phyloP scores from a whole-genome alignment of 2,797 vertebrate genomes.

The Rhinogobio ventralis region DNA sequence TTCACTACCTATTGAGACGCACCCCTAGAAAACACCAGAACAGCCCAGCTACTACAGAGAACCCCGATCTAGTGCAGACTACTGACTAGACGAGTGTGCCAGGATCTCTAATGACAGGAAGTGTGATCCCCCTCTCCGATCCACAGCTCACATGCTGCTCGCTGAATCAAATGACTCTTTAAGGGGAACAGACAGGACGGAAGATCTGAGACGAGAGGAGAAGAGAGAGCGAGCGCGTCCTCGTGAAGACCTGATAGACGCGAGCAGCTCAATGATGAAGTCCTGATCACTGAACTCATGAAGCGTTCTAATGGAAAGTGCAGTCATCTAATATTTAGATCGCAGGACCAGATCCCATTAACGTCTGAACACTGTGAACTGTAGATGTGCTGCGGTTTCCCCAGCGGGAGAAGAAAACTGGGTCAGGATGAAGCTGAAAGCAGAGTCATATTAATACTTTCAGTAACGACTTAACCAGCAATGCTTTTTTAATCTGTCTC shows the following conservation, averaged over 20 bases:
- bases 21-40: too few relatives aligned
- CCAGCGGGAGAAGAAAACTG: neutral
- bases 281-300: conserved; percentile 17
- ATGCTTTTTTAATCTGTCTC: conserved; percentile 1
- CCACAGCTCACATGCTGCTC: neutral
- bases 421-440: conserved; percentile 31
- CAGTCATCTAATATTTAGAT: conserved; percentile 41
- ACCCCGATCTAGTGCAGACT: neutral
- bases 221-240: too few relatives aligned
- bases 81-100: neutral
- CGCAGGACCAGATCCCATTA: conserved; percentile 31
- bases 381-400: conserved; percentile 20
- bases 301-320: conserved; percentile 23
- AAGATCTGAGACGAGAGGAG: too few relatives aligned
- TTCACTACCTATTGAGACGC: too few relatives aligned
- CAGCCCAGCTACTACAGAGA: too few relatives aligned
- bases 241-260: too few relatives aligned
- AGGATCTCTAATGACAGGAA: neutral
- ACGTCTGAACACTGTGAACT: conserved; percentile 6
- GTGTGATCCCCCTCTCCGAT: neutral
- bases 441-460: conserved; percentile 15
- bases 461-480: conserved; percentile 16
- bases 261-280: too few relatives aligned
- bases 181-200: neutral
- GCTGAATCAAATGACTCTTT: neutral